Conservation (phyloP, 2,888 invertebrate genomes). For the Epirrhoe tristata region DNA sequence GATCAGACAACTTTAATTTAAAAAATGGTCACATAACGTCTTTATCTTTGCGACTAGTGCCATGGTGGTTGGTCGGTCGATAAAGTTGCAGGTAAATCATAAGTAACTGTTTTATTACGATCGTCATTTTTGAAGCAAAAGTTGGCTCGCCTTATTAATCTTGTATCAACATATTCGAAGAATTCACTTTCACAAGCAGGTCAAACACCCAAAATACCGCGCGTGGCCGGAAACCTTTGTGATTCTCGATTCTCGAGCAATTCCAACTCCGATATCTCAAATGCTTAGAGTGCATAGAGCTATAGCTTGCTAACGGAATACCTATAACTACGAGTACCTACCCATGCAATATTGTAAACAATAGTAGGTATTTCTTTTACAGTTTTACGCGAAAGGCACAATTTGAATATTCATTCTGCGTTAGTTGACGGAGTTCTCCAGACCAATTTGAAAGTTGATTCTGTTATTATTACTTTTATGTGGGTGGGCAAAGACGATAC, state of each 20-base stretch:
- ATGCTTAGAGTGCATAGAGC: not conserved
- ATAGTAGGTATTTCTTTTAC: not conserved
- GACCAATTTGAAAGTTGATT: no score
- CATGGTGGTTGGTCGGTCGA: not conserved
- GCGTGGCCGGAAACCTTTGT: constrained; percentile 63
- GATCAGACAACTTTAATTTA: not conserved
- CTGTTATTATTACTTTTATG: no score
- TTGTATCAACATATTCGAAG: constrained; percentile 57
- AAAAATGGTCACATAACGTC: not conserved
- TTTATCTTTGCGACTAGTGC: not conserved
- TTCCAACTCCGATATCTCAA: constrained; percentile 46
- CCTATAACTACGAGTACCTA: not conserved
- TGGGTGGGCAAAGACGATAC: no score
- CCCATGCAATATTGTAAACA: not conserved
- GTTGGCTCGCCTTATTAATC: constrained; percentile 52
- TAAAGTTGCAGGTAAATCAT: constrained; percentile 19
- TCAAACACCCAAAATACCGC: constrained; percentile 66
- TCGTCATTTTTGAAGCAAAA: constrained; percentile 32
- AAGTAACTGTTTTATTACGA: constrained; percentile 22
- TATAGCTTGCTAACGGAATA: not conserved
- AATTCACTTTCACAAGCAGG: constrained; percentile 62
- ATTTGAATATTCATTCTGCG: no score
- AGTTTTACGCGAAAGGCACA: no score
- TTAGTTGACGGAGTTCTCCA: no score
- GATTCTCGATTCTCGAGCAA: constrained; percentile 64